Base-by-base conservation (phyloP, 2,888 invertebrate genomes). In the Lochmaea crataegi region DNA sequence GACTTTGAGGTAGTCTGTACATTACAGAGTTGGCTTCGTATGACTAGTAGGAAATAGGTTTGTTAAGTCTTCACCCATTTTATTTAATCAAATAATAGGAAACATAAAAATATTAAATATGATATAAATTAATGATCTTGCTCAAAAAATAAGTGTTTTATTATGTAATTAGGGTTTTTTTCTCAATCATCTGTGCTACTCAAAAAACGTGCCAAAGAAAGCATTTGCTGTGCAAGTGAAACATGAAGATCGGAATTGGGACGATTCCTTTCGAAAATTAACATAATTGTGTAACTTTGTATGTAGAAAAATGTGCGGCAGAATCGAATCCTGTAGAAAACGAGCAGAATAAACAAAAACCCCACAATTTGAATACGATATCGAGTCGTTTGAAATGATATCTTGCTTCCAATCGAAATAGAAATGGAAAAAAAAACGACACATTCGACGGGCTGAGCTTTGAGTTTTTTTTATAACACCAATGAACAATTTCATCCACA, bases 251-350 rank as follows among this genome's bases (percentile, higher is more conserved):
- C 45, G 64, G 41, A 70, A 67, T 51, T 56, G 61, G 61, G 61
- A 48, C 56, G 65, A 61, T 58, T 58, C 61, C n/a, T 26, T 51
- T 61, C 14, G 61, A 51, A 60, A 71, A 75, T 75, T 75, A 75
- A 69, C 75, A 72, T 75, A 69, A 75, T 72, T 72, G 75, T 64
- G 60, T 57, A 70, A 66, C 58, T 72, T 63, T 70, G 67, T 70
- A 67, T 70, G 72, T 69, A 32, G 67, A 65, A 70, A 75, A 32
- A 32, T 72, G 58, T 64, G 65, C 60, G 51, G 66, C 22, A 70
- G 70, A 75, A 58, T 70, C 70, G 72, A 67, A 72, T 73, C 22
- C 66, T 63, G 60, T 68, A 38, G 66, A 41, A 65, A 63, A 70
- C 63, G 73, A 67, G 63, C 67, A 70, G 67, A 67, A 67, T 70